A percentile compares a stretch with the other conserved stretches of the same genome.
Evolutionary conservation across 2,888 invertebrate species (phyloP).

Genomic region (Nomada flava): DNA sequence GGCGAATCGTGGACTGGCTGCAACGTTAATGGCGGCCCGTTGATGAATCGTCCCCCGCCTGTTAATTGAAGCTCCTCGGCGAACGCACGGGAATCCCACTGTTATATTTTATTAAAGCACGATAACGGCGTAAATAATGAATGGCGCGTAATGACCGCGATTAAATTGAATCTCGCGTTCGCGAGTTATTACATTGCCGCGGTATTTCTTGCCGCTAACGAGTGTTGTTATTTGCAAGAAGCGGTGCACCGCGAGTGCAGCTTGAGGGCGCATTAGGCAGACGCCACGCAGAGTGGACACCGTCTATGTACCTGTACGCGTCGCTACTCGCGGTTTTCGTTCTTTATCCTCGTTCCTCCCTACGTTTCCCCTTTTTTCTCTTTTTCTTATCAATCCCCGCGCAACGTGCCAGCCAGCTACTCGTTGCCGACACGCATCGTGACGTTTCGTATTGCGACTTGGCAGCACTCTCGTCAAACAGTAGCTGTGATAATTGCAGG

Average conservation of each 20-base stretch:
- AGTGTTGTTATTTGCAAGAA: conserved; percentile 59
- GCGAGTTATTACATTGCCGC: conserved; percentile 47
- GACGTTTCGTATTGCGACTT: conserved; percentile 53
- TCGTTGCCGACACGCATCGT: conserved; percentile 68
- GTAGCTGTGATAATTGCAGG: conserved; percentile 58
- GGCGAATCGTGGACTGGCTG: conserved; percentile 14
- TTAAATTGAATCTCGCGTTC: conserved; percentile 56
- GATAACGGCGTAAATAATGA: conserved; percentile 50
- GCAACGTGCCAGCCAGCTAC: conserved; percentile 56
- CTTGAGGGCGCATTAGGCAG: conserved; percentile 49
- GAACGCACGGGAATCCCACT: conserved; percentile 27
- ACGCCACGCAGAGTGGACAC: conserved; percentile 55
- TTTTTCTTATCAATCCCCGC: too few species aligned
- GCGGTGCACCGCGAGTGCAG: conserved; percentile 45
- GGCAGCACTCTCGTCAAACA: conserved; percentile 55
- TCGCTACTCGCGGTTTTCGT: conserved; percentile 9
- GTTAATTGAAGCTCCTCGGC: conserved; percentile 45
- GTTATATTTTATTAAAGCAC: conserved; percentile 52
- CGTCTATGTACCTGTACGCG: background rate
- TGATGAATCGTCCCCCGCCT: conserved; percentile 46
- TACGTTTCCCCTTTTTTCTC: background rate
- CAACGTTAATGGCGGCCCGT: conserved; percentile 42
- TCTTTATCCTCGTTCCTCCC: conserved; percentile 8
- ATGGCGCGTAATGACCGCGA: conserved; percentile 51
- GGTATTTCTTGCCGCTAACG: conserved; percentile 53